These are phyloP conservation scores for Heptranchias perlo DNA, from an alignment of 2,113 vertebrate genomes.

Conservation along the genomic window DNA sequence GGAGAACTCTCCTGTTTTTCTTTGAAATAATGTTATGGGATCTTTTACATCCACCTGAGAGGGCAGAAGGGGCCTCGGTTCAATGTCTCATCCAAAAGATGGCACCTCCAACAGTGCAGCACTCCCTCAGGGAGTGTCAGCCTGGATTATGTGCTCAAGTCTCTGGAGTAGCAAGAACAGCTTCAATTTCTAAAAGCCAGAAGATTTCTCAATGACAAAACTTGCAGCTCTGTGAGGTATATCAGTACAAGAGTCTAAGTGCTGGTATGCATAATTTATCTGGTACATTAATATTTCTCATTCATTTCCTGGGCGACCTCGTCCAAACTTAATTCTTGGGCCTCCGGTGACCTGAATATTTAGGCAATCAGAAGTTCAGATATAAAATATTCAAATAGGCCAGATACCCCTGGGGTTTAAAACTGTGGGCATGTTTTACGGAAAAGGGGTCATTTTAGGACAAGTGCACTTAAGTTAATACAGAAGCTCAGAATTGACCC, in stretches of 20 bases:
- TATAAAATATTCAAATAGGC: neutral
- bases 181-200: neutral
- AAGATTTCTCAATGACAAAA: neutral
- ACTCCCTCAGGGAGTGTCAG: no score
- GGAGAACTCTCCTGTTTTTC: neutral
- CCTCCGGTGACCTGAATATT: neutral
- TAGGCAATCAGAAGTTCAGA: neutral
- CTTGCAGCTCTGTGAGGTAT: neutral
- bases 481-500: neutral
- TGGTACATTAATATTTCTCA: neutral
- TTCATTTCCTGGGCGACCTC: neutral
- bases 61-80: neutral
- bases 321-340: neutral
- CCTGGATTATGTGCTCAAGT: neutral
- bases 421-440: neutral
- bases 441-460: neutral
- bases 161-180: neutral
- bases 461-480: neutral
- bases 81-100: neutral
- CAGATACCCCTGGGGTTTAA: neutral
- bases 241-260: neutral
- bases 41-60: neutral
- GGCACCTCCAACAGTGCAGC: neutral
- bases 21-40: neutral
- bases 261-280: neutral